Percentiles rank a stretch among this genome's conserved stretches.
Evolutionary conservation across 2,113 vertebrate species (phyloP).

Genomic region (Chamaea fasciata): DNA sequence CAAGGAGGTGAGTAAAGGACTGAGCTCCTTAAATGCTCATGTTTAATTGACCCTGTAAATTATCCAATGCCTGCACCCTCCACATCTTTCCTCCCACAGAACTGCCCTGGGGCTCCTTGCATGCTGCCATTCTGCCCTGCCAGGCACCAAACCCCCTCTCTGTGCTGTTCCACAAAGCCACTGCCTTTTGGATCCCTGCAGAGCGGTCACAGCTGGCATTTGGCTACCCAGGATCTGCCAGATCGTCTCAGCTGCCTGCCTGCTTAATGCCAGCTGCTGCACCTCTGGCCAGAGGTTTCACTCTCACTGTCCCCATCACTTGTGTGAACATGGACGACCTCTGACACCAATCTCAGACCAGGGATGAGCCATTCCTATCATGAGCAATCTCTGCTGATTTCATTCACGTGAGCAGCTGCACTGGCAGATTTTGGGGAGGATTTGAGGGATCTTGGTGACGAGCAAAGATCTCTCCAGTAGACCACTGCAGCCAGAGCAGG

Average conservation of each 20-base stretch:
- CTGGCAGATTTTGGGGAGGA: not conserved
- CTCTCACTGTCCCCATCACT: not conserved
- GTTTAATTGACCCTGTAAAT: not conserved
- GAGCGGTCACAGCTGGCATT: not conserved
- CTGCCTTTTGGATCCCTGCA: not conserved
- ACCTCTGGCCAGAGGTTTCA: not conserved
- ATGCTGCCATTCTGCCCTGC: fast-evolving
- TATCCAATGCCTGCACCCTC: not conserved
- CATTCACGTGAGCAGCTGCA: not conserved
- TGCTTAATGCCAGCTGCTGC: not conserved
- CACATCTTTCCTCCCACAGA: not conserved
- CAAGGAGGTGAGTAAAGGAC: not conserved
- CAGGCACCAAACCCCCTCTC: not conserved
- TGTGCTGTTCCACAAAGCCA: not conserved
- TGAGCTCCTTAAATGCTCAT: not conserved
- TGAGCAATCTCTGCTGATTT: not conserved
- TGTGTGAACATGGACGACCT: fast-evolving
- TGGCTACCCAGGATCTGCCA: not conserved
- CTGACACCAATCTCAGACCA: not conserved
- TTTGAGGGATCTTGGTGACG: not conserved
- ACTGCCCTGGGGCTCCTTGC: not conserved
- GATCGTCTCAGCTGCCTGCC: not conserved
- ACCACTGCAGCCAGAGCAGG: not conserved
- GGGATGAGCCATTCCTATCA: not conserved
- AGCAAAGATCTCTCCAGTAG: not conserved